These are phyloP conservation scores for Octonoba sinensis DNA, from an alignment of 2,888 invertebrate species.

Conservation along the genomic window DNA sequence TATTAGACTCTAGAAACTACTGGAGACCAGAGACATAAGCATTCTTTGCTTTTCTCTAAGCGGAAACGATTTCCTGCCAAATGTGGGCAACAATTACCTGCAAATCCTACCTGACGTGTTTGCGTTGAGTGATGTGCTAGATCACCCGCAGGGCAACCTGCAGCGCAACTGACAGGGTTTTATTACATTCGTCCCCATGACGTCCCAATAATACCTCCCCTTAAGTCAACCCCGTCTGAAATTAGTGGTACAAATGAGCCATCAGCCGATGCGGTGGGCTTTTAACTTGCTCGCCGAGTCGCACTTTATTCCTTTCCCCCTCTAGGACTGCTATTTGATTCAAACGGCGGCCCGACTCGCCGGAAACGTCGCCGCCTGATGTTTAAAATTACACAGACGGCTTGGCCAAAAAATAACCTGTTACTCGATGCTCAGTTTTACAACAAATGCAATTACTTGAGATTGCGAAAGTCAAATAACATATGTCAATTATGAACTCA, in stretches of 20 bases:
- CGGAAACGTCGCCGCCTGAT: no score
- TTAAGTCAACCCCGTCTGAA: constrained; percentile 35
- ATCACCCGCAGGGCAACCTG: constrained; percentile 19
- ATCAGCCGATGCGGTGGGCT: constrained; percentile 37
- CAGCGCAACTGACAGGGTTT: constrained; percentile 46
- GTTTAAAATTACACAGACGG: no score
- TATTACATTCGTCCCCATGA: constrained; percentile 41
- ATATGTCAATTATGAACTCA: no score
- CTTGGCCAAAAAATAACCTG: no score
- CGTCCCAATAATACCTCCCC: constrained; percentile 42
- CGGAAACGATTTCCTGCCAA: constrained; percentile 28
- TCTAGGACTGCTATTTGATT: not conserved
- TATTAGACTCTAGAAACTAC: no score
- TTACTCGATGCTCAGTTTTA: no score
- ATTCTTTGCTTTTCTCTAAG: not conserved
- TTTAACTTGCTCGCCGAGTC: constrained; percentile 28
- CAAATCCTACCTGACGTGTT: constrained; percentile 10
- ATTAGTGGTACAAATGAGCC: constrained; percentile 53
- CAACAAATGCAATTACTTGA: no score
- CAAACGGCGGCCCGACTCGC: no score
- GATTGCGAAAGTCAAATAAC: no score
- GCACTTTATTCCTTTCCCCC: not conserved
- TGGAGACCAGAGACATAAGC: no score
- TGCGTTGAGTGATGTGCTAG: constrained; percentile 15
- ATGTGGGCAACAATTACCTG: not conserved